Conservation (phyloP, 2,113 vertebrate species). For the Tinamus guttatus region DNA sequence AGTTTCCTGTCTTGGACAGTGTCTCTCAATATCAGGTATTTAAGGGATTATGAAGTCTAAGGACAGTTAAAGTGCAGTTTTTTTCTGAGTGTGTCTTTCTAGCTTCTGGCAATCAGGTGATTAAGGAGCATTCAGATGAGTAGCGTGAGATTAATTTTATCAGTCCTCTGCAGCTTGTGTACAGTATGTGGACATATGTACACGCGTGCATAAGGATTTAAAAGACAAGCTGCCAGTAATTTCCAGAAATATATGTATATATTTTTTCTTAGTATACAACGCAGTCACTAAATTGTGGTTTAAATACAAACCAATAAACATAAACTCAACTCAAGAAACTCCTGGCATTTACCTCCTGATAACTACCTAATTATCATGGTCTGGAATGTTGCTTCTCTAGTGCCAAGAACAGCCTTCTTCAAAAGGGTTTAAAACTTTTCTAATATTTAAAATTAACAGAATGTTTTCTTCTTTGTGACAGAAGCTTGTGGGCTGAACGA, state of each 20-base stretch:
- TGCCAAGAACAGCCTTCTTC: not conserved
- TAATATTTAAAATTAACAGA: not conserved
- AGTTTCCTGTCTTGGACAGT: not conserved
- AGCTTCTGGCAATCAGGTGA: not conserved
- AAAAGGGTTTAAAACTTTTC: not conserved
- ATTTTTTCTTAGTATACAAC: not conserved
- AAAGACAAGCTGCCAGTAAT: not conserved
- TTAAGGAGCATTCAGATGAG: not conserved
- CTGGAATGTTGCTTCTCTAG: not conserved
- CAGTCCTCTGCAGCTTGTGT: not conserved
- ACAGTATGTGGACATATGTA: not conserved
- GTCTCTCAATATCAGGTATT: not conserved
- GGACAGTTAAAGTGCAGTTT: not conserved
- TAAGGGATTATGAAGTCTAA: not conserved
- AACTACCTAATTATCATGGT: not conserved
- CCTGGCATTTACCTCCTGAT: not conserved
- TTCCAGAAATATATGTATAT: rapidly evolving
- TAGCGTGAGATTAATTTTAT: not conserved
- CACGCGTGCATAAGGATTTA: not conserved
- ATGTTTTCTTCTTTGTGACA: not conserved
- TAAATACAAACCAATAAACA: not conserved
- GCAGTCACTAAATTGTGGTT: not conserved
- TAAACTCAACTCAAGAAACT: not conserved
- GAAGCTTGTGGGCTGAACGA: not conserved
- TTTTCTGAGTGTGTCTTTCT: not conserved